Conservation (phyloP, 2,888 invertebrate species). For the Isoperla grammatica region DNA sequence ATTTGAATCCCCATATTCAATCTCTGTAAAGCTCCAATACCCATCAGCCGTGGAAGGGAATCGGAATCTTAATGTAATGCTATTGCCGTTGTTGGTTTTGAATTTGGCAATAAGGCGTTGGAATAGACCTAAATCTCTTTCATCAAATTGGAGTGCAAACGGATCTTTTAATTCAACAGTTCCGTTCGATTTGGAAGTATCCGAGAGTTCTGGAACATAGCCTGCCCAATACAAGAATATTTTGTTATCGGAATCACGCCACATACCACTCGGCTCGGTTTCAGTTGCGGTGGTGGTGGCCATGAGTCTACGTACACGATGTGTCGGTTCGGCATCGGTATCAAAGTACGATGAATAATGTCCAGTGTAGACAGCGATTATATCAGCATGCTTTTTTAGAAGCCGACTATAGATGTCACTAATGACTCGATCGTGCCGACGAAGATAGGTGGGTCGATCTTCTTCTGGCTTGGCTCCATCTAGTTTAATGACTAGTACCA, state of each 20-base stretch:
- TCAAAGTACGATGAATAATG: constrained; percentile 50
- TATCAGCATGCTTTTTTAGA: constrained; percentile 44
- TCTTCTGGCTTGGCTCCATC: constrained; percentile 42
- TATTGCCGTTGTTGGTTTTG: neutral
- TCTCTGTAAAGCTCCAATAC: neutral
- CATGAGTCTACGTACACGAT: constrained; percentile 4
- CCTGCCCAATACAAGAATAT: constrained; percentile 3
- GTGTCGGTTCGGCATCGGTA: neutral
- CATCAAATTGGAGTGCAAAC: neutral
- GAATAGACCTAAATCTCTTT: neutral
- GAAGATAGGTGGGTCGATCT: constrained; percentile 50
- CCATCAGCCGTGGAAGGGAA: neutral
- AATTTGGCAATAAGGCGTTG: constrained; percentile 1
- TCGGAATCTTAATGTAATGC: constrained; percentile 1
- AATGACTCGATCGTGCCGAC: constrained; percentile 51
- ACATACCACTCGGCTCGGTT: neutral
- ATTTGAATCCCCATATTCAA: neutral
- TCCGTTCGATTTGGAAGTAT: neutral
- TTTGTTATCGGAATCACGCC: neutral
- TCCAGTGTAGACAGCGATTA: constrained; percentile 55
- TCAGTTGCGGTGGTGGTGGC: neutral
- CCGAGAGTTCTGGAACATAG: too few species aligned
- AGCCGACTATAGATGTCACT: constrained; percentile 49
- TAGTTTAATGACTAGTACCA: constrained; percentile 29
- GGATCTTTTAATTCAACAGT: neutral